phyloP scores from a whole-genome alignment of 1,140 invertebrate species.

The Solenopsis invicta region DNA sequence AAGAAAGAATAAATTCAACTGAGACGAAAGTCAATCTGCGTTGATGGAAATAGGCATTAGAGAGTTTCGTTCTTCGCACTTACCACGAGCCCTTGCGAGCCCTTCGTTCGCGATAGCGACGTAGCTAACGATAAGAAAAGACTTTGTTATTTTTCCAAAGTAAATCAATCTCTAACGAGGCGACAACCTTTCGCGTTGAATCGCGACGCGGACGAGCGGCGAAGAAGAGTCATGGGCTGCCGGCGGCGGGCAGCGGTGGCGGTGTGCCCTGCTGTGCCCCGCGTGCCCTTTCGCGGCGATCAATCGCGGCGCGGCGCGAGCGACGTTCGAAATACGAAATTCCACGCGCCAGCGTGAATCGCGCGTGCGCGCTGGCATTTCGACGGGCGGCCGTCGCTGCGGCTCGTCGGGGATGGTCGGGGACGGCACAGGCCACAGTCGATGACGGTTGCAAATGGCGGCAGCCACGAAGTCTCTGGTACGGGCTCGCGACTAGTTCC shows the following conservation, averaged over 20 bases:
- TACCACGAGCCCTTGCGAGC: too few relatives aligned
- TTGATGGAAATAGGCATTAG: too few relatives aligned
- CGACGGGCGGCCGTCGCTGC: slow-evolving; percentile 69
- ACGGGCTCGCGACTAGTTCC: slow-evolving; percentile 82
- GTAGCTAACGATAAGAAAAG: not conserved
- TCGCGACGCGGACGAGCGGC: not conserved
- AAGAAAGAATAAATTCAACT: too few relatives aligned
- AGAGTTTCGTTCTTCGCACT: too few relatives aligned
- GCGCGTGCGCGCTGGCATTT: slow-evolving; percentile 74
- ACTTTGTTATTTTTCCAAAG: not conserved
- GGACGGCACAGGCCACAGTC: too few relatives aligned
- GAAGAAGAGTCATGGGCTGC: not conserved
- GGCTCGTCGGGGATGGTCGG: slow-evolving; percentile 76
- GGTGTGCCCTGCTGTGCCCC: too few relatives aligned
- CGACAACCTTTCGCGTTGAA: not conserved
- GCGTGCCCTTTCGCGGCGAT: slow-evolving; percentile 20
- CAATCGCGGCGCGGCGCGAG: slow-evolving; percentile 21
- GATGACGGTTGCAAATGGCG: slow-evolving; percentile 86
- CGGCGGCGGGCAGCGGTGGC: not conserved
- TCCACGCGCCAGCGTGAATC: slow-evolving; percentile 62
- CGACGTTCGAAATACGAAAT: slow-evolving; percentile 66
- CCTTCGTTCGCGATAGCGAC: too few relatives aligned
- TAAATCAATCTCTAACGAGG: not conserved
- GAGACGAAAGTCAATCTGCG: too few relatives aligned
- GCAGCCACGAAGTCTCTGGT: slow-evolving; percentile 82